A percentile compares a stretch with the other conserved stretches of the same genome.
Evolutionary conservation across 1,140 invertebrate genomes (phyloP).

Genomic region (Apis cerana): DNA sequence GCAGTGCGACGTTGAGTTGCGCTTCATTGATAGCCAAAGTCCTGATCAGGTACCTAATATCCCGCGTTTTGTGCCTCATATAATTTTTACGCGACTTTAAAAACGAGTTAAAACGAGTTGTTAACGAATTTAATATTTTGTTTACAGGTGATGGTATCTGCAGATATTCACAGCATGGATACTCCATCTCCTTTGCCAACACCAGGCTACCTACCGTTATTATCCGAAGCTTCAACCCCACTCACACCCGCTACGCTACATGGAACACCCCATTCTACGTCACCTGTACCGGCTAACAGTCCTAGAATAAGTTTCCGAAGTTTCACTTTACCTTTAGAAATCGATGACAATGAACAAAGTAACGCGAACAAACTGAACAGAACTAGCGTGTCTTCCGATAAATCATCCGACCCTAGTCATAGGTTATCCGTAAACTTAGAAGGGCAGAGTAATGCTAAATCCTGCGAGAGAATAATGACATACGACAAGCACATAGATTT

Average conservation of each 20-base stretch:
- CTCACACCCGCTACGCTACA: slow-evolving; percentile 74
- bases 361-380: slow-evolving; percentile 57
- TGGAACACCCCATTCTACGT: slow-evolving; percentile 71
- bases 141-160: slow-evolving; percentile 77
- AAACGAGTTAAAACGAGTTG: too few species aligned
- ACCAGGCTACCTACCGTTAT: slow-evolving; percentile 76
- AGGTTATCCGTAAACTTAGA: slow-evolving; percentile 71
- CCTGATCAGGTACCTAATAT: slow-evolving; percentile 79
- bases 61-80: too few species aligned
- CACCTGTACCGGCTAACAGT: slow-evolving; percentile 73
- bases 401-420: slow-evolving; percentile 74
- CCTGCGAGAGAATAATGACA: slow-evolving; percentile 67
- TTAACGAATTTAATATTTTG: background rate
- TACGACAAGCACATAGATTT: slow-evolving; percentile 57
- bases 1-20: slow-evolving; percentile 80
- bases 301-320: slow-evolving; percentile 80
- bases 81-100: too few species aligned
- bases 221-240: slow-evolving; percentile 79
- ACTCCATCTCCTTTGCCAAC: slow-evolving; percentile 78
- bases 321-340: slow-evolving; percentile 76
- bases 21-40: slow-evolving; percentile 83
- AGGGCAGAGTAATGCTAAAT: slow-evolving; percentile 59
- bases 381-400: slow-evolving; percentile 67
- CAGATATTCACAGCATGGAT: slow-evolving; percentile 78
- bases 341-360: slow-evolving; percentile 66